phyloP scores from a whole-genome alignment of 92 coral and sea anemone species.

The Zoanthus sansibaricus region DNA sequence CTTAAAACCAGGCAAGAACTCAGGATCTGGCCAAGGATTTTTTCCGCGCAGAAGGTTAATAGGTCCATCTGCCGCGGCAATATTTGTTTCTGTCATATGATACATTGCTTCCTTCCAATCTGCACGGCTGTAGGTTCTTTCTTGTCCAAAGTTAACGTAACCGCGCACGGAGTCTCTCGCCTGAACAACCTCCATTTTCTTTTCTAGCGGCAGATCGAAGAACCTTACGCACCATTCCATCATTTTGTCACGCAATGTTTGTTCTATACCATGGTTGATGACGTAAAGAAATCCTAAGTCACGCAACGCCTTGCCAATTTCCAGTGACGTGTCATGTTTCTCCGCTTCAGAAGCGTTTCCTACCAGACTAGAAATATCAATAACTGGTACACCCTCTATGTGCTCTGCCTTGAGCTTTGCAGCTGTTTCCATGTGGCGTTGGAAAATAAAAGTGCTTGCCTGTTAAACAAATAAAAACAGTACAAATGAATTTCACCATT shows the following conservation, averaged over 20 bases:
- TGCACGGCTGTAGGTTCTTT: constrained; percentile 57
- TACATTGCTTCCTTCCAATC: constrained; percentile 94
- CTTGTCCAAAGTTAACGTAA: constrained; percentile 72
- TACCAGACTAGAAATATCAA: constrained; percentile 59
- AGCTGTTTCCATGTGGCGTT: constrained; percentile 15
- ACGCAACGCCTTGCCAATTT: constrained; percentile 73
- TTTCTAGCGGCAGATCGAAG: constrained; percentile 65
- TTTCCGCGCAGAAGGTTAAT: constrained; percentile 64
- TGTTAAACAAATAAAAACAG: neutral
- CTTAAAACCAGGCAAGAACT: constrained; percentile 70
- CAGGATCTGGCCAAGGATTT: constrained; percentile 72
- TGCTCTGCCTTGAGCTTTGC: constrained; percentile 1
- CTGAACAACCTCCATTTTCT: constrained; percentile 69
- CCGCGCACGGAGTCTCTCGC: constrained; percentile 71
- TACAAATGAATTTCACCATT: no score
- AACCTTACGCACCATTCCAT: constrained; percentile 61
- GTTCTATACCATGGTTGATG: constrained; percentile 72
- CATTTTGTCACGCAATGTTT: constrained; percentile 59
- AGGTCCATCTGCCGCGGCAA: constrained; percentile 37
- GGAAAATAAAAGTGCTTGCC: constrained; percentile 20
- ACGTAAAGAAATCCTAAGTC: constrained; percentile 85
- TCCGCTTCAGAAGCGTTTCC: constrained; percentile 17
- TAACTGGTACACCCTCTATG: constrained; percentile 58
- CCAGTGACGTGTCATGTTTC: constrained; percentile 11
- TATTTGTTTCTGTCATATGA: constrained; percentile 66